These are phyloP conservation scores for Protonemura montana DNA, from an alignment of 2,888 invertebrate genomes.

Conservation along the genomic window DNA sequence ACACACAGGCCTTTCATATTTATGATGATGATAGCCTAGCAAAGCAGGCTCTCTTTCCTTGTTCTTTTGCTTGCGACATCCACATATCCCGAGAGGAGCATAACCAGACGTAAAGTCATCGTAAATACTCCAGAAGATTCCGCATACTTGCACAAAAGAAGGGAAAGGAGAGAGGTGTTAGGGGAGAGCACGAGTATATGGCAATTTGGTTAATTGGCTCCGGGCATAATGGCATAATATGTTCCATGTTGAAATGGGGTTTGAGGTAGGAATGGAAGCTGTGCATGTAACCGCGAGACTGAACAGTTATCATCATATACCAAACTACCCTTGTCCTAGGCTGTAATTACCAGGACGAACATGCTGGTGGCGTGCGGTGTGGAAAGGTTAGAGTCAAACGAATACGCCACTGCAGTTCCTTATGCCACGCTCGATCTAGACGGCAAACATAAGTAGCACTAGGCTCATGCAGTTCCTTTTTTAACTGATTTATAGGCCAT, in stretches of 20 bases:
- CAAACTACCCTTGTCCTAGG: conserved; percentile 7
- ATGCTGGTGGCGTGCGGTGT: not conserved
- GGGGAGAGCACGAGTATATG: conserved; percentile 21
- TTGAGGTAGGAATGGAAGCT: conserved; percentile 36
- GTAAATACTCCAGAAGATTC: conserved; percentile 45
- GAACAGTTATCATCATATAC: conserved; percentile 31
- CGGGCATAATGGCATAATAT: conserved; percentile 50
- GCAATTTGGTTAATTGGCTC: conserved; percentile 52
- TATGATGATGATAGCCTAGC: not conserved
- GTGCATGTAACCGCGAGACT: conserved; percentile 21
- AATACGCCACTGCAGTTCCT: not conserved
- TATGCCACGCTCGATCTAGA: not conserved
- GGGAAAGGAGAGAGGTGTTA: conserved; percentile 25
- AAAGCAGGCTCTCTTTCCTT: not conserved
- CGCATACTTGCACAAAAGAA: conserved; percentile 14
- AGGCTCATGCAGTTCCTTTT: conserved; percentile 42
- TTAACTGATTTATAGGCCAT: conserved; percentile 61
- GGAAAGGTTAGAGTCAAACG: not conserved
- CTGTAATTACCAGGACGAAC: conserved; percentile 34
- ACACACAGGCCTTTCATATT: not conserved
- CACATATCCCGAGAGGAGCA: conserved; percentile 29
- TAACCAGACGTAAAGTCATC: conserved; percentile 48
- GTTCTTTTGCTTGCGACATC: conserved; percentile 1
- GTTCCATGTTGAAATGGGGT: conserved; percentile 43
- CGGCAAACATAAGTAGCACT: conserved; percentile 1